Conservation (phyloP, 2,113 vertebrate genomes). For the Passer montanus region DNA sequence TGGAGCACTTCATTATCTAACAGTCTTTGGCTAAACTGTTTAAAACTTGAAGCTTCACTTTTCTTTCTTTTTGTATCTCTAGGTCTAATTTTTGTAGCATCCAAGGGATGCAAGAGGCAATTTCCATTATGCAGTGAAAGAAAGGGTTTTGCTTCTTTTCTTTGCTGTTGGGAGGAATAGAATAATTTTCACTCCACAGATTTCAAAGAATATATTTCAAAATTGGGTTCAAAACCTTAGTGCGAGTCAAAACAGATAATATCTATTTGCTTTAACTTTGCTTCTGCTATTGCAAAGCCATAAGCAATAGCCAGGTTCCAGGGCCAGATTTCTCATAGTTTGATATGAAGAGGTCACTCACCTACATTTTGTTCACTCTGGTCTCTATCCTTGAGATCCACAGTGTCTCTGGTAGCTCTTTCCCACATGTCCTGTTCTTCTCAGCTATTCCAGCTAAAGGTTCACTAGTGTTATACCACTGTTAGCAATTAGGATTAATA, state of each 20-base stretch:
- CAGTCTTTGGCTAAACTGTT: background rate
- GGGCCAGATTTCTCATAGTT: background rate
- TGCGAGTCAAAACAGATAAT: background rate
- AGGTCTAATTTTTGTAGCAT: background rate
- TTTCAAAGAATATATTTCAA: background rate
- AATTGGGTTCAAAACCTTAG: background rate
- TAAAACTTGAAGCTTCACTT: background rate
- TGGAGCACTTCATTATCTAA: slow-evolving; percentile 38
- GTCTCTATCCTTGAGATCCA: background rate
- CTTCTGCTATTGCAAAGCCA: background rate
- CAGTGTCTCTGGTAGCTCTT: background rate
- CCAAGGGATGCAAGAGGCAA: background rate
- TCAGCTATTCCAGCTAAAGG: background rate
- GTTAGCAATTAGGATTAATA: background rate
- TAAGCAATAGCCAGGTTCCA: background rate
- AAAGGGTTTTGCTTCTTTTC: background rate
- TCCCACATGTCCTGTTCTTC: background rate
- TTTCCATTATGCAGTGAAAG: background rate
- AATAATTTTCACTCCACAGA: background rate
- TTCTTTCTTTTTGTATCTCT: background rate
- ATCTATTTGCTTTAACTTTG: background rate
- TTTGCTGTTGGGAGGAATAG: background rate
- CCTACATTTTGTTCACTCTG: background rate
- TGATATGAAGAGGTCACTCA: background rate
- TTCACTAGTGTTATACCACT: background rate